Conservation (phyloP, 2,113 vertebrate genomes). For the Lathamus discolor region DNA sequence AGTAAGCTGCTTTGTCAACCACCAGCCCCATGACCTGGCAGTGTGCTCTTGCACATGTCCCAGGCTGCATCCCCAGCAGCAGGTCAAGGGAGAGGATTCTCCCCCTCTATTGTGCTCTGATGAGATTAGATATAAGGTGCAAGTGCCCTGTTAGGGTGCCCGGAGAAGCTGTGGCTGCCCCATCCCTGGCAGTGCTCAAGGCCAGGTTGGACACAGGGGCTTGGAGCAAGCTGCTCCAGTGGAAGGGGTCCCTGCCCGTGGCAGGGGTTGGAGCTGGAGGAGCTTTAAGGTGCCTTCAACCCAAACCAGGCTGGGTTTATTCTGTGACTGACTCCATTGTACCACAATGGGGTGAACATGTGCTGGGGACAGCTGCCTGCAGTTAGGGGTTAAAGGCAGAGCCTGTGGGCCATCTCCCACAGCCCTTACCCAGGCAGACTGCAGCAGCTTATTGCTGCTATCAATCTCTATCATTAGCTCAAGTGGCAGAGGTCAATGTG, state of each 20-base stretch:
- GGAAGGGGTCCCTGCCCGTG: too few species aligned
- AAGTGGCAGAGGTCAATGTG: neutral
- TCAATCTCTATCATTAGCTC: neutral
- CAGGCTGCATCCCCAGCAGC: neutral
- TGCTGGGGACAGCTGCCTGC: neutral
- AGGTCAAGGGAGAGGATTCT: neutral
- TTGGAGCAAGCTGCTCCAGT: neutral
- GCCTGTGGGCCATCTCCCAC: accelerated
- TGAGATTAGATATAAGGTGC: neutral
- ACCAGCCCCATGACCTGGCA: neutral
- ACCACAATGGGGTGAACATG: accelerated
- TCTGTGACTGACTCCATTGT: neutral
- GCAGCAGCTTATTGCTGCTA: neutral
- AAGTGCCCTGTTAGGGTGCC: neutral
- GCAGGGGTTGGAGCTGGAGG: too few species aligned
- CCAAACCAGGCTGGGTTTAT: neutral
- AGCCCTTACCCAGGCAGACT: neutral
- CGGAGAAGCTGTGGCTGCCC: neutral
- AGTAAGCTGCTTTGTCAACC: too few species aligned
- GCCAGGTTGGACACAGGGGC: too few species aligned
- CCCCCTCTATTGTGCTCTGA: neutral
- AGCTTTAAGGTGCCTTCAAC: neutral
- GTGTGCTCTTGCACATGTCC: neutral
- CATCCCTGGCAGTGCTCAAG: neutral
- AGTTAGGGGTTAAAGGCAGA: neutral